Base-by-base conservation (phyloP, 64 coral and sea anemone species). In the Stichodactyla mertensii region DNA sequence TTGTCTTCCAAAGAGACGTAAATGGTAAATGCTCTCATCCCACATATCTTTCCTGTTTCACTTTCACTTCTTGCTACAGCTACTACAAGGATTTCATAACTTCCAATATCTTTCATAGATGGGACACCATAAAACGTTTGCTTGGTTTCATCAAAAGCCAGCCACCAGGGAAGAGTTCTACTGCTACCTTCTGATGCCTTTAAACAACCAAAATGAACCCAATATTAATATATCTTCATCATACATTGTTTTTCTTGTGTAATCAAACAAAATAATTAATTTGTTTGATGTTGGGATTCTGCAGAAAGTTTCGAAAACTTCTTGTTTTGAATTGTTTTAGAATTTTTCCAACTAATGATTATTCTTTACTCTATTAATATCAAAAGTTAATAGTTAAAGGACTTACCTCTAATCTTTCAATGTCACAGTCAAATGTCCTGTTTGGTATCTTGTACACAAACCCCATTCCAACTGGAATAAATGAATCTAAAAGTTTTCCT, bases 381-480 rank as follows among this genome's bases (percentile, higher is more conserved):
- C 14, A 6, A 54, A 14, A 54, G n/a, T 55, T 77, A 26, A 1
- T 53, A 78, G 28, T 36, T 62, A 14, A 59, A 71, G 14, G 16
- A 78, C 95, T 93, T 86, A 97, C 95, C 95, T 93, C 85, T 82
- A 97, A 64, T 15, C 78, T 59, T 18, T 97, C 86, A 58, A 97
- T 80, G 13, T 93, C 64, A 86, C 95, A 97, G 58, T 91, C 55
- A 78, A 97, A 97, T 64, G 31, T 79, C 55, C 62, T 79, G 19
- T 77, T 57, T 86, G 95, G 86, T 90, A 97, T 89, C 54, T 88
- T 91, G 77, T 93, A 93, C 36, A 52, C 45, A 82, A 97, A 93
- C 19, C 80, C 86, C 20, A 61, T 86, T 57, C 95, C 95, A 71
- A 97, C 58, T 12, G 66, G 87, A 18, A 84, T 83, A 16, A 91